A percentile compares a stretch with the other conserved stretches of the same genome.
Evolutionary conservation across 1,140 invertebrate genomes (phyloP).

Genomic region (Neodiprion fabricii): DNA sequence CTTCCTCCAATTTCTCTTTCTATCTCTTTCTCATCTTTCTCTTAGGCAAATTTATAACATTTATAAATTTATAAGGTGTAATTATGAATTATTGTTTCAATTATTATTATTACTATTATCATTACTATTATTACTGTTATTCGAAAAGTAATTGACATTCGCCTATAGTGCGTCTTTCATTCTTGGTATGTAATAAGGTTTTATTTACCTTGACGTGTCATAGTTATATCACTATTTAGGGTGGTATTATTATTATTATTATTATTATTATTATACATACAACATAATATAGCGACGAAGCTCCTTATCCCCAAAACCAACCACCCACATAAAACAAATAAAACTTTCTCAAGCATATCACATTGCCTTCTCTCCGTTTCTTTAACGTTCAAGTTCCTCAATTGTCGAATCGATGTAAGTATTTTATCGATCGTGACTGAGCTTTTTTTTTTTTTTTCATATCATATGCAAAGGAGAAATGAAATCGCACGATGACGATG

Average conservation of each 20-base stretch:
- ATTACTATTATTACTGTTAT: neutral
- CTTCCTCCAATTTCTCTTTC: constrained; percentile 31
- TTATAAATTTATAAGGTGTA: constrained; percentile 60
- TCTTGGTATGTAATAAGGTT: no score
- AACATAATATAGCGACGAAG: neutral
- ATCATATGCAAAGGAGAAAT: no score
- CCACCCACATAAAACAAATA: no score
- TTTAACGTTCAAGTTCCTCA: no score
- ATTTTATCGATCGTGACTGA: no score
- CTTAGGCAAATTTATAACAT: constrained; percentile 47
- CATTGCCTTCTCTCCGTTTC: no score
- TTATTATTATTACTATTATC: constrained; percentile 19
- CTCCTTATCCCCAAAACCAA: no score
- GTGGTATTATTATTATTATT: neutral
- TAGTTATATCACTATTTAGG: neutral
- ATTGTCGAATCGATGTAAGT: no score
- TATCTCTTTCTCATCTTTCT: constrained; percentile 8
- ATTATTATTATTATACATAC: neutral
- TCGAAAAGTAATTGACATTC: neutral
- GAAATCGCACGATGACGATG: no score
- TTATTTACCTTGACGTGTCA: neutral
- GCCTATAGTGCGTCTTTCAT: no score
- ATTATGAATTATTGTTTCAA: constrained; percentile 52
- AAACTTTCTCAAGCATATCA: no score
- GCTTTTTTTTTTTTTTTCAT: no score